phyloP scores from a whole-genome alignment of 2,888 invertebrate genomes.

The Mimumesa dahlbomi region DNA sequence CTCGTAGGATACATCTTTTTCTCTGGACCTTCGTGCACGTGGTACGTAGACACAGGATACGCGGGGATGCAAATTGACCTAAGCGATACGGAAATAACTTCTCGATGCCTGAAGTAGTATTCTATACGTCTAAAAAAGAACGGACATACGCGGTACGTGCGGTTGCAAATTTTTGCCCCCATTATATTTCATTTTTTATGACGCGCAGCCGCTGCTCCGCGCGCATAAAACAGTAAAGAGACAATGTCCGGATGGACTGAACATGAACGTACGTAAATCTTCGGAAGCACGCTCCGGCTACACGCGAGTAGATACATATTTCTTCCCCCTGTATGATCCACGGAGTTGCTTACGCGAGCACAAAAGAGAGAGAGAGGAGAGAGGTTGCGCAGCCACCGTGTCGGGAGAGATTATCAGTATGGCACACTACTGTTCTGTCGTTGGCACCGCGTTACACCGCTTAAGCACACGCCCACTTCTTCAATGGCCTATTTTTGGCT shows the following conservation, averaged over 20 bases:
- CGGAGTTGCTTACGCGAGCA: slow-evolving; percentile 34
- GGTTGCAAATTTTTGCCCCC: slow-evolving; percentile 14
- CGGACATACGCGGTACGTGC: background rate
- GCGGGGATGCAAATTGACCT: background rate
- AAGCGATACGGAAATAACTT: slow-evolving; percentile 10
- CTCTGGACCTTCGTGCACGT: no score
- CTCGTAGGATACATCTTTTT: no score
- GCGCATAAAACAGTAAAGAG: slow-evolving; percentile 31
- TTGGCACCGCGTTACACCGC: slow-evolving; percentile 53
- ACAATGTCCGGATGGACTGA: slow-evolving; percentile 32
- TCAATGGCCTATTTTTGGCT: slow-evolving; percentile 56
- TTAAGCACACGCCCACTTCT: slow-evolving; percentile 42
- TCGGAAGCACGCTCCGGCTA: slow-evolving; percentile 16
- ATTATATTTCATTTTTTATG: slow-evolving; percentile 39
- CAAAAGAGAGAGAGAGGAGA: slow-evolving; percentile 10
- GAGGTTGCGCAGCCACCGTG: slow-evolving; percentile 42
- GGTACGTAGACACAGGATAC: background rate
- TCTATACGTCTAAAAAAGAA: background rate
- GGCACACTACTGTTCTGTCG: slow-evolving; percentile 48
- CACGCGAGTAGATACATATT: slow-evolving; percentile 27
- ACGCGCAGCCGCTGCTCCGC: background rate
- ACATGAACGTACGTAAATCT: slow-evolving; percentile 41
- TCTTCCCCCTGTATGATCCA: slow-evolving; percentile 35
- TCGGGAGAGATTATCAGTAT: slow-evolving; percentile 60
- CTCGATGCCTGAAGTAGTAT: background rate